These are phyloP conservation scores for Sinosuthora webbiana DNA, from an alignment of 2,113 vertebrate genomes.

Conservation along the genomic window DNA sequence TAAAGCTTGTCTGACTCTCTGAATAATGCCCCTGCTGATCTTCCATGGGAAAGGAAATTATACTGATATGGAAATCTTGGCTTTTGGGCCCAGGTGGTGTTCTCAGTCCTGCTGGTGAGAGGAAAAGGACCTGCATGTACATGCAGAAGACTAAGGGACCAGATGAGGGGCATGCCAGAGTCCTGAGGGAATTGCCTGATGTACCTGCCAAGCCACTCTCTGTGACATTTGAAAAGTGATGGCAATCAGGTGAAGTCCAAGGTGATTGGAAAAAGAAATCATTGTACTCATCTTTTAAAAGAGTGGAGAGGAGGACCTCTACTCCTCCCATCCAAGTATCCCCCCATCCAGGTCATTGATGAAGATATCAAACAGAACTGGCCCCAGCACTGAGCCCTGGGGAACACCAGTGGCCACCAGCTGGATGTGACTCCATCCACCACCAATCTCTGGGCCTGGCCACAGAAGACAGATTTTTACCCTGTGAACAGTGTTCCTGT, in stretches of 20 bases:
- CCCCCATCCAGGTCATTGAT: fast-evolving
- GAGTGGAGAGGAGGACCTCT: background rate
- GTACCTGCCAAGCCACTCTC: background rate
- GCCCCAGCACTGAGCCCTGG: background rate
- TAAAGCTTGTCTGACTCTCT: background rate
- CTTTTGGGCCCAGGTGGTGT: background rate
- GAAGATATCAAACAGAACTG: background rate
- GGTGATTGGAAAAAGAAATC: background rate
- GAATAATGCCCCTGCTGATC: background rate
- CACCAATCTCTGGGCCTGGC: fast-evolving
- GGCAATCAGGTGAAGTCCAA: background rate
- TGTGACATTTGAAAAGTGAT: background rate
- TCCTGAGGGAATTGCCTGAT: background rate
- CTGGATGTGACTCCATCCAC: background rate
- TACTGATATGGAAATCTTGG: background rate
- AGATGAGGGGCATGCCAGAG: too few relatives aligned
- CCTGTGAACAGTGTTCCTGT: fast-evolving
- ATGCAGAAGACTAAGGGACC: background rate
- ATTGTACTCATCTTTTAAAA: background rate
- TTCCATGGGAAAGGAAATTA: background rate
- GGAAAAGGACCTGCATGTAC: background rate
- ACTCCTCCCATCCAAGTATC: background rate
- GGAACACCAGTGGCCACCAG: background rate
- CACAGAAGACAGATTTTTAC: background rate
- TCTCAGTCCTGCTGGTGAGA: background rate